These are phyloP conservation scores for Scaptomyza polygonia DNA, from an alignment of 2,888 invertebrate species.

Conservation along the genomic window DNA sequence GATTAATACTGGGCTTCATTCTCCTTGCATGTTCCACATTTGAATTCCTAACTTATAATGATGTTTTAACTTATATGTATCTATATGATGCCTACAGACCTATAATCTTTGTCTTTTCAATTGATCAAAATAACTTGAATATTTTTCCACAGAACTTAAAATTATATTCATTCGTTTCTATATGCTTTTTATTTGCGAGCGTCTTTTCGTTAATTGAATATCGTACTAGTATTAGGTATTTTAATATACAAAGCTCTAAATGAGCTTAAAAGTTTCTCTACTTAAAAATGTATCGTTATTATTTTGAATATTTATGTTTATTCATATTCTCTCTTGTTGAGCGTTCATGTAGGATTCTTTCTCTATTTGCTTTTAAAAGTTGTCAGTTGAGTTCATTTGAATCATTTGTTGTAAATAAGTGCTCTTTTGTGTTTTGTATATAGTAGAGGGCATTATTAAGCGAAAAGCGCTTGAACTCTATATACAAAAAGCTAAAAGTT, in stretches of 20 bases:
- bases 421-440: conserved; percentile 20
- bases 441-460: conserved; percentile 16
- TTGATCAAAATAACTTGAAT: conserved; percentile 34
- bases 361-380: not conserved
- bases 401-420: conserved; percentile 40
- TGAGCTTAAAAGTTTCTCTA: conserved; percentile 46
- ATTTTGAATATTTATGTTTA: conserved; percentile 8
- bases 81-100: conserved; percentile 54
- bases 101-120: conserved; percentile 23
- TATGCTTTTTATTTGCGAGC: conserved; percentile 38
- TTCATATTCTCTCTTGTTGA: conserved; percentile 43
- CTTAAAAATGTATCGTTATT: conserved; percentile 38
- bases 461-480: conserved; percentile 49
- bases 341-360: conserved; percentile 39
- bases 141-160: conserved; percentile 41
- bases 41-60: conserved; percentile 52
- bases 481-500: conserved; percentile 31
- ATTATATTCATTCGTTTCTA: conserved; percentile 17
- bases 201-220: conserved; percentile 47
- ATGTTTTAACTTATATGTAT: conserved; percentile 2
- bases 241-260: not conserved
- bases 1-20: conserved; percentile 61
- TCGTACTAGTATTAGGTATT: not conserved
- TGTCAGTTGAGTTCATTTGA: conserved; percentile 11
- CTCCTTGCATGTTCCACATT: conserved; percentile 55